Evolutionary conservation across 1,140 invertebrate genomes (phyloP), one percentile per base, ranked within the genome.

Genomic region (Oryctes rhinoceros): DNA sequence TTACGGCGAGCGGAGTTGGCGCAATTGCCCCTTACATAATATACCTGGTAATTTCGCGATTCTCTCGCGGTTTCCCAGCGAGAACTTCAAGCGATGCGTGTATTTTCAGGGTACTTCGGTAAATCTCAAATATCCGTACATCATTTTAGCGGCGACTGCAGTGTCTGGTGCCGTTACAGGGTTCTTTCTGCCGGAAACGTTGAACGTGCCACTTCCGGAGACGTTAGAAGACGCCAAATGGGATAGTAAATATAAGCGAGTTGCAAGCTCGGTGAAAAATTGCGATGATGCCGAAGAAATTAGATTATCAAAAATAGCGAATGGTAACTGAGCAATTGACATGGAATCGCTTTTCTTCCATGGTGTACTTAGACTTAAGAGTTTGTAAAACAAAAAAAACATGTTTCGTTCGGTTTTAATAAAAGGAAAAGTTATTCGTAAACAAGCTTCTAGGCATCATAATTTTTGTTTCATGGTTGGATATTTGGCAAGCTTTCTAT

Each of bases 1-100:
- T 93, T 76, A 85, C 91, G 59, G 90, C 90, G 11, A 91, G 91
- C 84, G 84, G 87, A 24, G 88, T 91, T 47, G 89, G 90, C 75
- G 91, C 93, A 13, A 78, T 94, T 10, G 91, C 92, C 0, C 94
- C 95, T 0, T 95, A 94, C 84, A 89, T 96, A 53, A 90, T 94
- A 4, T 92, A 93, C 84, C 87, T 94, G 86, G 94, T 94, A 90
- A 90, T 88, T 86, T 20, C 5, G 6, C 11, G 3, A 24, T 71
- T 10, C 1, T 18, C 11, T 59, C 10, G 1, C 11, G 24, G 35
- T 13, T 59, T 59, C 20, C 62, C 6, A 79, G n/a, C 81, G 78
- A 80, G 81, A 80, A 30, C 48, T 37, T 11, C n/a, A 62, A 80
- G 18, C 0, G 77, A 67, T 80, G 18, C 37, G 0, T 24, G 30